These are phyloP conservation scores for Leucoraja erinaceus DNA, from an alignment of 2,113 vertebrate genomes.

Conservation along the genomic window DNA sequence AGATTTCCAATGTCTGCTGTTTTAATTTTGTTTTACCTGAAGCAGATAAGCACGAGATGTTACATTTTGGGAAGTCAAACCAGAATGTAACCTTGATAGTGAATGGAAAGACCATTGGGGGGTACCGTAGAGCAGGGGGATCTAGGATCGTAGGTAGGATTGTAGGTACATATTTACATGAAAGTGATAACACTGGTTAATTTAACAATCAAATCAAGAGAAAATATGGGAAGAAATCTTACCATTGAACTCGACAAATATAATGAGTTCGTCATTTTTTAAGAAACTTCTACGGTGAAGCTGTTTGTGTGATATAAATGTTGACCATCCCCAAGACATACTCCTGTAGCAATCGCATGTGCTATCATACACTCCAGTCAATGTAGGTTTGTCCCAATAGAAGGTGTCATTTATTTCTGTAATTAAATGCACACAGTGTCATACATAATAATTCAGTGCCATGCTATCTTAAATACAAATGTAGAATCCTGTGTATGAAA, in stretches of 20 bases:
- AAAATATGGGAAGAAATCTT: slow-evolving; percentile 37
- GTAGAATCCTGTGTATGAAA: background rate
- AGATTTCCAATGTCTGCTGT: too few species aligned
- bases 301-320: slow-evolving; percentile 67
- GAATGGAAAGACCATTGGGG: too few species aligned
- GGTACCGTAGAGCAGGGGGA: too few species aligned
- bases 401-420: slow-evolving; percentile 45
- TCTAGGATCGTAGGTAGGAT: too few species aligned
- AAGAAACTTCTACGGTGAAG: slow-evolving; percentile 66
- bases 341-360: slow-evolving; percentile 57
- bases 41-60: too few species aligned
- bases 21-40: too few species aligned
- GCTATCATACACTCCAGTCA: slow-evolving; percentile 52
- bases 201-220: background rate
- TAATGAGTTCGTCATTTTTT: slow-evolving; percentile 74
- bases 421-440: slow-evolving; percentile 33
- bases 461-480: background rate
- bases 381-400: slow-evolving; percentile 68
- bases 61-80: too few species aligned
- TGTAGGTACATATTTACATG: too few species aligned
- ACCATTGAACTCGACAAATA: slow-evolving; percentile 77
- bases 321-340: slow-evolving; percentile 56
- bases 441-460: background rate
- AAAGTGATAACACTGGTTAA: background rate
- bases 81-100: too few species aligned